These are phyloP conservation scores for Myotis myotis DNA, from an alignment of 2,797 vertebrate species.

Conservation along the genomic window DNA sequence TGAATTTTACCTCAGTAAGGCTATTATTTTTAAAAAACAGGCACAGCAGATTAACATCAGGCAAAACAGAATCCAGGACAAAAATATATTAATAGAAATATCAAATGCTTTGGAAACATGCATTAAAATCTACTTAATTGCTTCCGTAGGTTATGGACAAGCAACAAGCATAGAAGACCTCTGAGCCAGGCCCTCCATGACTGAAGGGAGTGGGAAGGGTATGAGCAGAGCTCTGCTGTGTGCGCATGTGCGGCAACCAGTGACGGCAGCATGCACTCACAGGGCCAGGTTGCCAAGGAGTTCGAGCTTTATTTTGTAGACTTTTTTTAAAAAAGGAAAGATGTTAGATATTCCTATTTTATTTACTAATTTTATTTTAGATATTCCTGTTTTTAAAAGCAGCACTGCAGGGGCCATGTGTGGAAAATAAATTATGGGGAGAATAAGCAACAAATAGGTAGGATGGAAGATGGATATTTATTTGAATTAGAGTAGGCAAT, in stretches of 20 bases:
- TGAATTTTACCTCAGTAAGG: neutral
- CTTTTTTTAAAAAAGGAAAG: slow-evolving; percentile 25
- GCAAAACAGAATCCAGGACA: slow-evolving; percentile 18
- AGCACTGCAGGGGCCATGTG: neutral
- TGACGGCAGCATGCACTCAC: neutral
- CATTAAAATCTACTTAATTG: neutral
- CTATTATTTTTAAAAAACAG: neutral
- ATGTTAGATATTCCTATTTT: neutral
- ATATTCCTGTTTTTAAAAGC: neutral
- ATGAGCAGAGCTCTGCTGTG: neutral
- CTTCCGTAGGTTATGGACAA: neutral
- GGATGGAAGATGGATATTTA: neutral
- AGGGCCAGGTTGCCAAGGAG: neutral
- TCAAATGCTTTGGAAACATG: neutral
- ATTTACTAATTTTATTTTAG: neutral
- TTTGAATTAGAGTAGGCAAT: neutral
- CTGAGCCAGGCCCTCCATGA: neutral
- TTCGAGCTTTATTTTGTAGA: neutral
- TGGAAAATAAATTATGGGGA: neutral
- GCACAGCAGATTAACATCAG: neutral
- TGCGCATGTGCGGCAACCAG: rapidly evolving
- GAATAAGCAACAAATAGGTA: neutral
- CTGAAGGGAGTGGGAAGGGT: neutral
- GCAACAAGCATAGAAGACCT: neutral
- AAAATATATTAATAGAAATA: slow-evolving; percentile 17